Conservation (phyloP, 2,797 vertebrate genomes). For the Leptatherina wallacei region DNA sequence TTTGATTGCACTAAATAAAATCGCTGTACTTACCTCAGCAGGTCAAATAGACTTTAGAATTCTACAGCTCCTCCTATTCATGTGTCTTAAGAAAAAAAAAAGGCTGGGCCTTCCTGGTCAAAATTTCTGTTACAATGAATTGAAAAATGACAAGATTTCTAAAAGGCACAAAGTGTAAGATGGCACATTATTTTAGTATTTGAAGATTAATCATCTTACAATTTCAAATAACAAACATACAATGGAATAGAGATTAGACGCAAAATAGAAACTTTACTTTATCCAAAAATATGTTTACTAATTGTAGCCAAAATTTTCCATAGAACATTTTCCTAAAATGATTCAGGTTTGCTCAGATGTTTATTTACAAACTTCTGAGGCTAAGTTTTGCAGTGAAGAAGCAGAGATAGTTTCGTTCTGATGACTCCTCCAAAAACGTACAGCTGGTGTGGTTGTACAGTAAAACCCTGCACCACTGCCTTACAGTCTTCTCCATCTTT, state of each 20-base stretch:
- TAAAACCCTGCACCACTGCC: not conserved
- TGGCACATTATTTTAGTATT: not conserved
- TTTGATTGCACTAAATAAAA: constrained; percentile 52
- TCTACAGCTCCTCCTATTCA: constrained; percentile 28
- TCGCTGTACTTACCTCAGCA: constrained; percentile 38
- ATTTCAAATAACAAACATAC: not conserved
- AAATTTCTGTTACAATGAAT: not conserved
- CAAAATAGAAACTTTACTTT: not conserved
- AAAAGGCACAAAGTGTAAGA: not conserved
- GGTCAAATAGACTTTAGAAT: constrained; percentile 21
- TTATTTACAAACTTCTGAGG: not conserved
- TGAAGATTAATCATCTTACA: not conserved
- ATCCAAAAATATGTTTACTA: not conserved
- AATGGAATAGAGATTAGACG: not conserved
- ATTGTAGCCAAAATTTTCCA: not conserved
- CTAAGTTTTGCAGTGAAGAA: not conserved
- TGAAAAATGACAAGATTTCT: not conserved
- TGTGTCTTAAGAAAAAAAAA: constrained; percentile 10
- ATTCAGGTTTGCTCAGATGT: not conserved
- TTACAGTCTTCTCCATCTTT: not conserved
- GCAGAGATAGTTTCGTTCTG: not conserved
- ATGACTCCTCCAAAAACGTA: not conserved
- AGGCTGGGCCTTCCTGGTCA: not conserved
- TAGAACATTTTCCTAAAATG: not conserved
- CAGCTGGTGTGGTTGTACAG: not conserved